Evolutionary conservation across 2,797 vertebrate genomes (phyloP), one percentile per base, ranked within the genome.

Genomic region (Myotis findleyi): DNA sequence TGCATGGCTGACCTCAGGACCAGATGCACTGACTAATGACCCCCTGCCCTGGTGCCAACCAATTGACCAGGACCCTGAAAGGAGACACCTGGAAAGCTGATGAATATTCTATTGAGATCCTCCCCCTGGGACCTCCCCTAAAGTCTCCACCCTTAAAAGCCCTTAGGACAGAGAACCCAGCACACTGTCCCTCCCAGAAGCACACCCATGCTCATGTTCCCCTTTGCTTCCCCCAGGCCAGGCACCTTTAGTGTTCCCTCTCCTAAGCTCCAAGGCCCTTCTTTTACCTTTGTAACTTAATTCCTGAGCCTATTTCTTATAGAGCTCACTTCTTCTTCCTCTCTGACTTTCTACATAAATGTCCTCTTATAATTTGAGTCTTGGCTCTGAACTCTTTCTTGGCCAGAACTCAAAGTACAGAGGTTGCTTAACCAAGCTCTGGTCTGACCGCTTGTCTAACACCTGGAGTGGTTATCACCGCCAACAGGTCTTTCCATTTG

Each of bases 401-500:
- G n/a, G n/a, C n/a, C 64, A 68, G 64, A 68, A 68, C n/a, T 33
- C 7, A 18, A 68, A 68, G n/a, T 20, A 68, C n/a, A 8, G 7
- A 68, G n/a, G n/a, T 36, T 36, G 64, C n/a, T 68, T 17, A 36
- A 68, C n/a, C 17, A 36, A 36, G 17, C 7, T 68, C n/a, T 33
- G 17, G 17, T 68, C 17, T 20, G 17, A 68, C 64, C n/a, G 9
- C 17, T 20, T 7, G 64, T 68, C 64, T 68, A 36, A 68, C 8
- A 68, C 7, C n/a, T 18, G 64, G 30, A 18, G n/a, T 33, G 62
- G 30, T 68, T 33, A 64, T 64, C 16, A 33, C n/a, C 5, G n/a
- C 17, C 64, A 68, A 68, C 17, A 68, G 64, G n/a, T 91, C 49
- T 69, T 93, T 90, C 16, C 47, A 91, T 53, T 47, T 95, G 51